Evolutionary conservation across 1,140 invertebrate genomes (phyloP), one percentile per base, ranked within the genome.

Genomic region (Nomia melanderi): DNA sequence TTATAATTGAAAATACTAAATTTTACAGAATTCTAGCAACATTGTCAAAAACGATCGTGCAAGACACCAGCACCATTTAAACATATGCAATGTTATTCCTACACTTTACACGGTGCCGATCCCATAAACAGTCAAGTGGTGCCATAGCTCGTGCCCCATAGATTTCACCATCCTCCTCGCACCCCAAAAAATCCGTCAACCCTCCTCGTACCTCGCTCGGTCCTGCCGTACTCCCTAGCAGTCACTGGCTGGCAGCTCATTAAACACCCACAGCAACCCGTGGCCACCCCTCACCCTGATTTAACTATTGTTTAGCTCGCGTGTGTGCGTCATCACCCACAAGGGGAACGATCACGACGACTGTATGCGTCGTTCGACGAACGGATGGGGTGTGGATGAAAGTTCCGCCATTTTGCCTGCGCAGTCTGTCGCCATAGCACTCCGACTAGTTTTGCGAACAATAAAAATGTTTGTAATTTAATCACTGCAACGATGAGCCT

Each of bases 191-290:
- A 56, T 72, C 65, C 50, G 62, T 76, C 53, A 57, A 53, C 71
- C 78, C 65, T 31, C 53, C 41, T 67, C 59, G 27, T 57, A 59
- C 70, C 60, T 29, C 44, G 23, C 62, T 39, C 60, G 5, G 0
- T 20, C 25, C 54, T 9, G 41, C 23, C 66, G 36, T 65, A 63
- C 64, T 74, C 82, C 75, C 75, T 65, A 69, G 85, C 80, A 84
- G 86, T 84, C 84, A 87, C 86, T 86, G 82, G 62, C 86, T 85
- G 86, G 88, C 88, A 90, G 89, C 91, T 92, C 91, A 92, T 92
- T 92, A 92, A 92, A 92, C 90, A 91, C 90, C 90, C 91, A 90
- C 90, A 89, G 88, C 81, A 86, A 84, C 87, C 88, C 87, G 85
- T 78, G 77, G 67, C 69, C 86, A 70, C 79, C 87, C 82, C 79